A percentile compares a stretch with the other conserved stretches of the same genome.
phyloP scores from a whole-genome alignment of 2,797 vertebrate species.

The Oreochromis grahami region DNA sequence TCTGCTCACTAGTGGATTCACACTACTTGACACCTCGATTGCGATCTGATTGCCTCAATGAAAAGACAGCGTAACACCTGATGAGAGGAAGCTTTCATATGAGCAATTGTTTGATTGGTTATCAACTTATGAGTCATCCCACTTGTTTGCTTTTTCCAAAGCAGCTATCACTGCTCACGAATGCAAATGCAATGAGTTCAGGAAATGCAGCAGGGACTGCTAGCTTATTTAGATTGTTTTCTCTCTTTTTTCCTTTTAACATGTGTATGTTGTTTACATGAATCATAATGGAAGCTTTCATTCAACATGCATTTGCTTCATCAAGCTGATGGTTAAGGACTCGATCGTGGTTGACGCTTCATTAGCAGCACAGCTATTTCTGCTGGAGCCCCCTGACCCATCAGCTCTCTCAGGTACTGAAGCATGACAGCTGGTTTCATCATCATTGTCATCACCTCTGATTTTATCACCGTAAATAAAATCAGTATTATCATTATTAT shows the following conservation, averaged over 20 bases:
- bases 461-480: neutral
- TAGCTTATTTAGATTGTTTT: neutral
- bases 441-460: neutral
- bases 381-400: neutral
- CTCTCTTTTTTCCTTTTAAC: neutral
- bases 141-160: neutral
- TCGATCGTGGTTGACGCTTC: neutral
- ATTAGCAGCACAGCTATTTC: neutral
- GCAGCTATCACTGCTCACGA: neutral
- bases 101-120: neutral
- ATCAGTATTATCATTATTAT: neutral
- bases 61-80: neutral
- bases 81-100: neutral
- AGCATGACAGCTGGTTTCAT: neutral
- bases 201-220: neutral
- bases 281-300: neutral
- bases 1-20: neutral
- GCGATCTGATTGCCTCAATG: neutral
- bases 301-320: neutral
- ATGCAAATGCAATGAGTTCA: neutral
- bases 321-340: neutral
- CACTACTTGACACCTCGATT: neutral
- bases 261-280: slow-evolving; percentile 18
- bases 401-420: neutral
- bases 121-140: neutral